Conservation (phyloP, 2,113 vertebrate species). For the Indicator indicator region DNA sequence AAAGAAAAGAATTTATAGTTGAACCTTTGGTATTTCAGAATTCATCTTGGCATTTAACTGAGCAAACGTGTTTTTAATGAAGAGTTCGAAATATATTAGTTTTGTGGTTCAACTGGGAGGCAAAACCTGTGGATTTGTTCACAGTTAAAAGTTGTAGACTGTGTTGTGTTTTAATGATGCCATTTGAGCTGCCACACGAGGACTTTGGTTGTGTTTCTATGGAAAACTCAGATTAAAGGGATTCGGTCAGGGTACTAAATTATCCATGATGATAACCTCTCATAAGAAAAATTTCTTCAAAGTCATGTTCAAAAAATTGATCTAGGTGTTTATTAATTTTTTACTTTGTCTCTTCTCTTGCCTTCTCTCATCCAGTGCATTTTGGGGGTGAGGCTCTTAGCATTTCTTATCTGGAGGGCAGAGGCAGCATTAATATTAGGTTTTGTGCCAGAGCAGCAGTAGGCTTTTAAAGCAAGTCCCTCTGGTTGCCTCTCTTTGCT, state of each 20-base stretch:
- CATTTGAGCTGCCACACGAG: not conserved
- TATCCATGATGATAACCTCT: not conserved
- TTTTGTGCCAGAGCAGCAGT: not conserved
- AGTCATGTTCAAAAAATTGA: not conserved
- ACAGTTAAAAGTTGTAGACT: constrained; percentile 53
- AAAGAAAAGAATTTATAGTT: not conserved
- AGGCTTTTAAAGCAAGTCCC: not conserved
- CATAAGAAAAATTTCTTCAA: not conserved
- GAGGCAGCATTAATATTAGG: rapidly evolving
- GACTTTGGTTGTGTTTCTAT: constrained; percentile 7
- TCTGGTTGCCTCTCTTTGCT: rapidly evolving
- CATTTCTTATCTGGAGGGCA: not conserved
- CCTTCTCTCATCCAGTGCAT: not conserved
- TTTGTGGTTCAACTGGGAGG: constrained; percentile 53
- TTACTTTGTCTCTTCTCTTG: not conserved
- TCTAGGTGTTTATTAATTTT: not conserved
- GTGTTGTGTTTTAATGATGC: constrained; percentile 39
- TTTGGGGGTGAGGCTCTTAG: not conserved
- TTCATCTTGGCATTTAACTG: constrained; percentile 45
- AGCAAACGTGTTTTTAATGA: constrained; percentile 60
- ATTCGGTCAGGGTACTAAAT: not conserved
- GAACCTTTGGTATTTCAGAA: constrained; percentile 12
- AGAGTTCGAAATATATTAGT: constrained; percentile 47
- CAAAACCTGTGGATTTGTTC: constrained; percentile 63
- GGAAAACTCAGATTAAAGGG: not conserved